phyloP scores from a whole-genome alignment of 2,113 vertebrate species.

The Brachyistius frenatus region DNA sequence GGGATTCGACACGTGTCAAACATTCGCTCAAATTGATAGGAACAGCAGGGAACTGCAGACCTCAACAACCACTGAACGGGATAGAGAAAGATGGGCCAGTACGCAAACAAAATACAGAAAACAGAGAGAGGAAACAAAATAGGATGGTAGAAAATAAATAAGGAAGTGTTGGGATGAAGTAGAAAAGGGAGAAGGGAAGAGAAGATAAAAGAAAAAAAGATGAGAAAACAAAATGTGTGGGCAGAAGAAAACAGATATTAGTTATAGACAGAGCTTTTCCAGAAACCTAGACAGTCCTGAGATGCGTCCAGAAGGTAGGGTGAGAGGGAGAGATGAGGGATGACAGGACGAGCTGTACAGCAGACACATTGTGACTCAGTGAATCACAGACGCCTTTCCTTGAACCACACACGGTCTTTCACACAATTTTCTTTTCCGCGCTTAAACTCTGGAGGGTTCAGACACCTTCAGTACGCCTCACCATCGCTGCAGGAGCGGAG shows the following conservation, averaged over 20 bases:
- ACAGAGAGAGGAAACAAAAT: conserved; percentile 27
- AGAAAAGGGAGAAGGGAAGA: conserved; percentile 21
- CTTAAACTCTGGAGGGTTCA: conserved; percentile 28
- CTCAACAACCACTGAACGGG: conserved; percentile 87
- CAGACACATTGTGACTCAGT: conserved; percentile 51
- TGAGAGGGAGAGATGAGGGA: conserved; percentile 44
- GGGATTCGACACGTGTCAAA: conserved; percentile 90
- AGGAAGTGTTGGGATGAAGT: conserved; percentile 1
- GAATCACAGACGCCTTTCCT: conserved; percentile 35
- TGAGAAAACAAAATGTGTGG: conserved; percentile 35
- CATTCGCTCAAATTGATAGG: conserved; percentile 89
- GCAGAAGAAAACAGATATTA: conserved; percentile 61
- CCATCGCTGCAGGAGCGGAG: conserved; percentile 16
- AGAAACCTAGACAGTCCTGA: conserved; percentile 53
- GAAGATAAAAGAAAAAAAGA: conserved; percentile 4
- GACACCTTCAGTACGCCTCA: conserved; percentile 31
- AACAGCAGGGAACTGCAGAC: conserved; percentile 89
- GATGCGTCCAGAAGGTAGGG: conserved; percentile 41
- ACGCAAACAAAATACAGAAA: conserved; percentile 13
- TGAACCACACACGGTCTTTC: conserved; percentile 23
- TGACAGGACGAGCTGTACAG: conserved; percentile 43
- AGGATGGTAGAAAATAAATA: conserved; percentile 24
- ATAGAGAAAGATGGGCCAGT: conserved; percentile 54
- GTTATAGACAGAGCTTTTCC: conserved; percentile 40
- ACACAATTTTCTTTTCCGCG: conserved; percentile 34